Evolutionary conservation across 2,888 invertebrate species (phyloP).

Genomic region (Aporophyla lueneburgensis): DNA sequence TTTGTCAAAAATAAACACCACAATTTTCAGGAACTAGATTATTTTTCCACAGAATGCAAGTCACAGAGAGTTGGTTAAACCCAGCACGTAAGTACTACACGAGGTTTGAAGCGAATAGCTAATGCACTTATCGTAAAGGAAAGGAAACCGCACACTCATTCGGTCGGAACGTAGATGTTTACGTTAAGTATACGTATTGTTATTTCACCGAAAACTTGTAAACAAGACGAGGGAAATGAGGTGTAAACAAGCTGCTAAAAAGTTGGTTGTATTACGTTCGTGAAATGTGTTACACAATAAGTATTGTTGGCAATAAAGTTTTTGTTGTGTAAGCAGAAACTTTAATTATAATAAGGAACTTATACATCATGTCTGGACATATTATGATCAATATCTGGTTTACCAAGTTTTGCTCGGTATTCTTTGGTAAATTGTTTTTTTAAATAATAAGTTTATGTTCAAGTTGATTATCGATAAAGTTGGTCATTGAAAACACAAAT

Average conservation of each 20-base stretch:
- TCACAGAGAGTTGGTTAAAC: background rate
- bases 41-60: background rate
- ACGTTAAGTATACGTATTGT: constrained; percentile 34
- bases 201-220: constrained; percentile 18
- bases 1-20: background rate
- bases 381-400: too few relatives aligned
- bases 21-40: background rate
- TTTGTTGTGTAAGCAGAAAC: constrained; percentile 7
- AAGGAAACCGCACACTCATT: constrained; percentile 8
- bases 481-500: too few relatives aligned
- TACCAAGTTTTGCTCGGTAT: too few relatives aligned
- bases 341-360: background rate
- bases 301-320: background rate
- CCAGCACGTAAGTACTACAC: constrained; percentile 15
- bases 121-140: constrained; percentile 54
- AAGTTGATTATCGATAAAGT: too few relatives aligned
- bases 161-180: constrained; percentile 25
- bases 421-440: too few relatives aligned
- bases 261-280: background rate
- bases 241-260: constrained; percentile 4
- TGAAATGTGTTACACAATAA: background rate
- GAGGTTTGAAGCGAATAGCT: constrained; percentile 38
- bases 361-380: background rate
- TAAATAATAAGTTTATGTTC: too few relatives aligned
- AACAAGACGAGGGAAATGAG: constrained; percentile 16